These are phyloP conservation scores for Pemphigus obesinymphae DNA, from an alignment of 1,140 invertebrate genomes.

Conservation along the genomic window DNA sequence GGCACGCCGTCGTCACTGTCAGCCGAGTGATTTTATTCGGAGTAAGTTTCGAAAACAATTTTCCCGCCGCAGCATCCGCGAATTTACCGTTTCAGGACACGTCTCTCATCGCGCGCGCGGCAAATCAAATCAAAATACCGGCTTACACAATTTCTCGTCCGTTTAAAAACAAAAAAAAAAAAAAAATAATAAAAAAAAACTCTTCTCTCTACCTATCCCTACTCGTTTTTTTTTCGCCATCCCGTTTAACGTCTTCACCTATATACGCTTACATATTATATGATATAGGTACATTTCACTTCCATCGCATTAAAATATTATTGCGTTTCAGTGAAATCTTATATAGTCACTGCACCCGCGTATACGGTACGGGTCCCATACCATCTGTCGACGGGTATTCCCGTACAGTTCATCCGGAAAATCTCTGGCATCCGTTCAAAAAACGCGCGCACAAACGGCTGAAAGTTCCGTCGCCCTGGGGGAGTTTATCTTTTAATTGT, in stretches of 20 bases:
- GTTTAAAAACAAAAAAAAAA: too few species aligned
- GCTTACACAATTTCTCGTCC: not conserved
- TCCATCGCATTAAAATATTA: not conserved
- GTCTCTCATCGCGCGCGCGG: not conserved
- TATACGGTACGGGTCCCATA: not conserved
- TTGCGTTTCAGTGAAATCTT: not conserved
- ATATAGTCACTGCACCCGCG: not conserved
- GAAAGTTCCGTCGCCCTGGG: constrained; percentile 12
- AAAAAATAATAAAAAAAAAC: too few species aligned
- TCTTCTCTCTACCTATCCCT: not conserved
- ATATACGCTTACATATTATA: not conserved
- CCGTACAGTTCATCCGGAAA: constrained; percentile 33
- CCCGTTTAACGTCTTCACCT: not conserved
- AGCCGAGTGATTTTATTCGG: constrained; percentile 24
- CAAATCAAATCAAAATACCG: constrained; percentile 41
- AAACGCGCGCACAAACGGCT: constrained; percentile 11
- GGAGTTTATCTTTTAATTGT: constrained; percentile 42
- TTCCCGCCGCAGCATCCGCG: not conserved
- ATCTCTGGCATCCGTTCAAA: constrained; percentile 40
- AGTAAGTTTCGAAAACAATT: constrained; percentile 24
- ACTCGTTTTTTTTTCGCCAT: constrained; percentile 3
- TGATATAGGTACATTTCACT: not conserved
- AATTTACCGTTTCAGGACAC: constrained; percentile 33
- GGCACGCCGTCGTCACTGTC: not conserved
- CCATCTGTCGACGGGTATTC: constrained; percentile 6